Evolutionary conservation across 2,113 vertebrate genomes (phyloP).

Genomic region (Cyprinodon variegatus): DNA sequence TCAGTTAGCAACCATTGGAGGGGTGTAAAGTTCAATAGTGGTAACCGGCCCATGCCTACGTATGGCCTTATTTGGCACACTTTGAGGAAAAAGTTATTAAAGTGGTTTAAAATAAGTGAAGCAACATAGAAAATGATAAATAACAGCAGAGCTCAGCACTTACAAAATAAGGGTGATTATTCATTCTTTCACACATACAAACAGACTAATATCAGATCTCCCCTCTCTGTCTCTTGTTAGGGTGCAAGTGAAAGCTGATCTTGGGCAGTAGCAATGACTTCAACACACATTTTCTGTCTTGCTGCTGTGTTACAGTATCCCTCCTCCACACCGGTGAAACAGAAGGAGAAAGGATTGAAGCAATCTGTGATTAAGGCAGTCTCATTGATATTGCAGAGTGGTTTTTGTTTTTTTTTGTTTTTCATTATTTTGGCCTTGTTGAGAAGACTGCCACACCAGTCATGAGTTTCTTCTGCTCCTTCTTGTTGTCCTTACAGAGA

Average conservation of each 20-base stretch:
- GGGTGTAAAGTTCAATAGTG: neutral
- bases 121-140: slow-evolving; percentile 35
- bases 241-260: slow-evolving; percentile 45
- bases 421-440: slow-evolving; percentile 86
- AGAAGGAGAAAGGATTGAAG: slow-evolving; percentile 60
- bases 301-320: slow-evolving; percentile 16
- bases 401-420: slow-evolving; percentile 66
- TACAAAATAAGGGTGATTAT: slow-evolving; percentile 28
- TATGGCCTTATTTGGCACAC: neutral
- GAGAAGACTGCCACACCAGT: slow-evolving; percentile 90
- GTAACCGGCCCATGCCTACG: neutral
- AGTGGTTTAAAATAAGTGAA: neutral
- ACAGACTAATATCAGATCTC: slow-evolving; percentile 22
- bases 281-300: slow-evolving; percentile 10
- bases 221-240: slow-evolving; percentile 34
- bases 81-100: neutral
- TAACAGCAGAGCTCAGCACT: slow-evolving; percentile 40
- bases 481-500: slow-evolving; percentile 57
- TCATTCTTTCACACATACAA: slow-evolving; percentile 13
- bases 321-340: slow-evolving; percentile 26
- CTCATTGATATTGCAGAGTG: slow-evolving; percentile 96
- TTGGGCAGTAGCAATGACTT: slow-evolving; percentile 31
- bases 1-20: neutral
- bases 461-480: slow-evolving; percentile 80
- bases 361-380: slow-evolving; percentile 94